A percentile compares a stretch with the other conserved stretches of the same genome.
phyloP scores from a whole-genome alignment of 2,888 invertebrate genomes.

The Drosophila buzzatii region DNA sequence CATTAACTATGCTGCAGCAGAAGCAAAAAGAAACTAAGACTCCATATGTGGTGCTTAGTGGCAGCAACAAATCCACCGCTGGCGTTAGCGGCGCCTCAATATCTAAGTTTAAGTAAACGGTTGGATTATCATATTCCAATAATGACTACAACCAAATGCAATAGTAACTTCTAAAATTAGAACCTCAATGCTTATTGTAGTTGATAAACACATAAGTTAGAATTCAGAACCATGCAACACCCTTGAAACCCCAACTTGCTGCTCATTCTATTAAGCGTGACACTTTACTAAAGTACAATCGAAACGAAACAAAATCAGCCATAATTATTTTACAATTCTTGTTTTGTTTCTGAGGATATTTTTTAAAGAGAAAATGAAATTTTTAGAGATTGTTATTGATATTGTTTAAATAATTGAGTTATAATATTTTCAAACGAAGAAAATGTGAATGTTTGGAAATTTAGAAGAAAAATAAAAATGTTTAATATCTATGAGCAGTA shows the following conservation, averaged over 20 bases:
- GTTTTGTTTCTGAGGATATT: background rate
- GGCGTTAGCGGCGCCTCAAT: constrained; percentile 81
- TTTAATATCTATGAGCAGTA: background rate
- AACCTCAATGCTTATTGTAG: constrained; percentile 52
- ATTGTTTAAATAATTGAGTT: background rate
- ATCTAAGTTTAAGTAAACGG: constrained; percentile 82
- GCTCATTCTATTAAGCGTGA: constrained; percentile 18
- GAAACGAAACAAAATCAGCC: background rate
- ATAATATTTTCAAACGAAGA: background rate
- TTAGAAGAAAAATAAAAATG: background rate
- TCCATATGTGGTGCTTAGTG: constrained; percentile 96
- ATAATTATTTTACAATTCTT: background rate
- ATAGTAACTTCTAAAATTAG: constrained; percentile 71
- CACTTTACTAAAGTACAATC: background rate
- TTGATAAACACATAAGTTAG: constrained; percentile 43
- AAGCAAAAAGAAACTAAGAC: constrained; percentile 98
- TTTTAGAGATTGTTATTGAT: background rate
- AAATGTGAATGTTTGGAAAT: background rate
- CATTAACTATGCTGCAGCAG: constrained; percentile 96
- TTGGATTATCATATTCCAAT: constrained; percentile 1
- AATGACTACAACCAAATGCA: constrained; percentile 68
- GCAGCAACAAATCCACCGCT: constrained; percentile 89
- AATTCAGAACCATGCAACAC: constrained; percentile 28
- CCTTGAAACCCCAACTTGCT: constrained; percentile 1
- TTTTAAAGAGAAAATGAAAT: background rate